Percentiles rank a stretch among this genome's conserved stretches.
phyloP scores from a whole-genome alignment of 23 tunicate genomes.

The Halocynthia aurantium region DNA sequence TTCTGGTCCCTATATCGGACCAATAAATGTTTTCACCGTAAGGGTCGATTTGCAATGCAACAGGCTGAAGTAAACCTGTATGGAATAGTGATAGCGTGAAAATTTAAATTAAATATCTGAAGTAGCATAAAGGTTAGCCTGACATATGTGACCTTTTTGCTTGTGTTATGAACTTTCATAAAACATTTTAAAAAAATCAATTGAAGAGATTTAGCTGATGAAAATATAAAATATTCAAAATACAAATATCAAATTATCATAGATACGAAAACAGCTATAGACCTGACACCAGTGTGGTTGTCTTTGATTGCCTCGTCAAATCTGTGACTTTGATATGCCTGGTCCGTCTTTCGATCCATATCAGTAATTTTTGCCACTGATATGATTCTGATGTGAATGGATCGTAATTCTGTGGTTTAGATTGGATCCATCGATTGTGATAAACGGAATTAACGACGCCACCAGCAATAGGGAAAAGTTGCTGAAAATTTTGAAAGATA shows the following conservation, averaged over 20 bases:
- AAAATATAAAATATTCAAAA: background rate
- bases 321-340: constrained; percentile 44
- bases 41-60: constrained; percentile 54
- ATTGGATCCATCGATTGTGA: constrained; percentile 32
- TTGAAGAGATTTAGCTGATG: background rate
- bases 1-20: constrained; percentile 53
- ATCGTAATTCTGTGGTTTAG: background rate
- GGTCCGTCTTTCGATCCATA: constrained; percentile 75
- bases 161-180: too few species aligned
- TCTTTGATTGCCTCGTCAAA: constrained; percentile 3
- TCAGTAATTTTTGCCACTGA: constrained; percentile 30
- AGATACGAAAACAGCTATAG: background rate
- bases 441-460: constrained; percentile 71
- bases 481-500: constrained; percentile 21
- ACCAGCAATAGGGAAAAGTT: constrained; percentile 27
- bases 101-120: constrained; percentile 1
- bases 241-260: background rate
- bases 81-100: background rate
- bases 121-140: background rate
- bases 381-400: background rate
- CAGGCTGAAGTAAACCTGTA: constrained; percentile 73
- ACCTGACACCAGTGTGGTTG: constrained; percentile 50
- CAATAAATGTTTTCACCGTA: constrained; percentile 68
- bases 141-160: too few species aligned
- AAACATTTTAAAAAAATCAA: background rate